Percentiles rank a stretch among this genome's conserved stretches.
These are phyloP conservation scores for Diplolepis rosae DNA, from an alignment of 2,888 invertebrate genomes.

Conservation along the genomic window DNA sequence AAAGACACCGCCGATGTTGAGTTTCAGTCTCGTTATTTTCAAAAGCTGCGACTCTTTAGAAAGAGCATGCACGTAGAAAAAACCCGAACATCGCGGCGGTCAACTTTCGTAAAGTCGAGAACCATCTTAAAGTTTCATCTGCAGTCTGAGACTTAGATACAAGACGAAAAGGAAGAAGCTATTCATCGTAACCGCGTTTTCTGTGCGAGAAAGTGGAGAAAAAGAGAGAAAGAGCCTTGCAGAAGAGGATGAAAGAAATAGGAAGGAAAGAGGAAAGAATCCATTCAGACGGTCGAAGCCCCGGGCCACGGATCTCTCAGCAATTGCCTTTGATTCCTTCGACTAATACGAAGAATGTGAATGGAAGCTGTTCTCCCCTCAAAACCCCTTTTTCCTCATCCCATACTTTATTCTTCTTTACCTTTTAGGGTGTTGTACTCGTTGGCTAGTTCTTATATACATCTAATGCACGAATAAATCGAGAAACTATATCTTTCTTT, in stretches of 20 bases:
- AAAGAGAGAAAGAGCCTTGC: constrained; percentile 16
- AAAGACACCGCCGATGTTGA: constrained; percentile 21
- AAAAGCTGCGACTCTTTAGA: constrained; percentile 15
- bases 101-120: constrained; percentile 25
- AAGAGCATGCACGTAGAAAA: neutral
- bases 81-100: constrained; percentile 16
- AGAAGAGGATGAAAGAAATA: constrained; percentile 25
- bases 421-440: constrained; percentile 30
- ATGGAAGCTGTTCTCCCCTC: constrained; percentile 46
- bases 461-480: constrained; percentile 20
- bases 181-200: constrained; percentile 25
- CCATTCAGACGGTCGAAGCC: constrained; percentile 25
- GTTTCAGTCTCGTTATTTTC: constrained; percentile 20
- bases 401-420: constrained; percentile 12
- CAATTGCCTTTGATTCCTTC: constrained; percentile 57
- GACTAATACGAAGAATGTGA: constrained; percentile 52
- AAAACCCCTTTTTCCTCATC: neutral
- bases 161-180: constrained; percentile 24
- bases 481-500: constrained; percentile 4
- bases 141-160: constrained; percentile 8
- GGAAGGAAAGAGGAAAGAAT: constrained; percentile 31
- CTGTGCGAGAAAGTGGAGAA: constrained; percentile 13
- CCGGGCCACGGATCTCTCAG: constrained; percentile 46
- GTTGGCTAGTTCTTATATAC: neutral
- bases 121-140: constrained; percentile 31